A percentile compares a stretch with the other conserved stretches of the same genome.
Conservation (phyloP, 37 sponge, comb jelly and placozoan genomes). For the Ephydatia muelleri region DNA sequence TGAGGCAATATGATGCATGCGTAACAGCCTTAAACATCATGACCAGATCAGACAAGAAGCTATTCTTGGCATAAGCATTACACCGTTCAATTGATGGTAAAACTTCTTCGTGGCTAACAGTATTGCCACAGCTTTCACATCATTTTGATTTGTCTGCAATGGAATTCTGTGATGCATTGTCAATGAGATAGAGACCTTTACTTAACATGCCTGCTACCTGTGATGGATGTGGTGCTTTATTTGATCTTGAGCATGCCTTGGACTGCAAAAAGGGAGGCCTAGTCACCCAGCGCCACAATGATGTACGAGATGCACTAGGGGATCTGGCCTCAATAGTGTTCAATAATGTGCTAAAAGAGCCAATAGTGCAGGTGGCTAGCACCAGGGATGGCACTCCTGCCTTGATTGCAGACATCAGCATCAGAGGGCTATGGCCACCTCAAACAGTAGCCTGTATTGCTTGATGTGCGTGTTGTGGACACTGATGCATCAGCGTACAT, state of each 20-base stretch:
- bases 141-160: constrained; percentile 32
- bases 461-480: constrained; percentile 59
- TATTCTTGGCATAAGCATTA: constrained; percentile 5
- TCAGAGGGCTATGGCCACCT: constrained; percentile 47
- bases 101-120: constrained; percentile 21
- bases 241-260: constrained; percentile 34
- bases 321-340: constrained; percentile 41
- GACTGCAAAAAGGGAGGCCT: constrained; percentile 45
- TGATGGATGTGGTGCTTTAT: constrained; percentile 49
- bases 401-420: constrained; percentile 40
- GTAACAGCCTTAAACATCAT: background rate
- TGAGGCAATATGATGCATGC: background rate
- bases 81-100: constrained; percentile 41
- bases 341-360: constrained; percentile 41
- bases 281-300: constrained; percentile 43
- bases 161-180: constrained; percentile 47
- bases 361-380: constrained; percentile 29
- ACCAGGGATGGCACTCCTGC: background rate
- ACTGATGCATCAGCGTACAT: constrained; percentile 29
- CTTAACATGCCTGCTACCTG: constrained; percentile 14
- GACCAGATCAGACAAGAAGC: constrained; percentile 3
- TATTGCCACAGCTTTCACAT: constrained; percentile 16
- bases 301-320: constrained; percentile 46
- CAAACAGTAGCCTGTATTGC: constrained; percentile 44
- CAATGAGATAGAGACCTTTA: constrained; percentile 12